Percentiles rank a stretch among this genome's conserved stretches.
Evolutionary conservation across 2,797 vertebrate genomes (phyloP).

Genomic region (Chiroxiphia lanceolata): DNA sequence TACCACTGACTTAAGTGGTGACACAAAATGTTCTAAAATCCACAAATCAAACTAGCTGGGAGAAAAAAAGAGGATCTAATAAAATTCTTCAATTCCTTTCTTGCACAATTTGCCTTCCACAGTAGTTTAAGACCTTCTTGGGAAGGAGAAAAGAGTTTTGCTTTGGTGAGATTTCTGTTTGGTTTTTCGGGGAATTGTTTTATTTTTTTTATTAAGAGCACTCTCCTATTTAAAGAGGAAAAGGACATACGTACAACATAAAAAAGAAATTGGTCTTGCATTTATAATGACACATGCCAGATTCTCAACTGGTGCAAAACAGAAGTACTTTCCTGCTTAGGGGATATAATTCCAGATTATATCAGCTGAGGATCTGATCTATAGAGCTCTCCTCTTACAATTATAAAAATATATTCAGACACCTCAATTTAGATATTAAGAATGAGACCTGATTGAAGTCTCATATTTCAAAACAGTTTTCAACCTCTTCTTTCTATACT

Average conservation of each 20-base stretch:
- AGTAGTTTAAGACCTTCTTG: neutral
- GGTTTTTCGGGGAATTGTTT: neutral
- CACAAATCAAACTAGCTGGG: neutral
- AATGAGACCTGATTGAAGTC: neutral
- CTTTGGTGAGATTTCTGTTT: neutral
- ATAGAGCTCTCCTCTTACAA: neutral
- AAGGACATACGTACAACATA: neutral
- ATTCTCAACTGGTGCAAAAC: neutral
- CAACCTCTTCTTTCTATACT: neutral
- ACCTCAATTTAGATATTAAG: neutral
- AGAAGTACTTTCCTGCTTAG: neutral
- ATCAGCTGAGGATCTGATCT: neutral
- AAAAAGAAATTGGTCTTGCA: neutral
- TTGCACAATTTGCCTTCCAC: neutral
- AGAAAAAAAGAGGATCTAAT: neutral
- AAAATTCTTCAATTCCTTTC: neutral
- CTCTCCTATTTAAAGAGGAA: neutral
- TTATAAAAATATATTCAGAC: neutral
- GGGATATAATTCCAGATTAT: neutral
- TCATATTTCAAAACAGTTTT: neutral
- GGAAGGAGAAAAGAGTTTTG: neutral
- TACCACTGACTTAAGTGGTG: neutral
- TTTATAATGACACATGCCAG: neutral
- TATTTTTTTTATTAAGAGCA: neutral
- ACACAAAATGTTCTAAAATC: slow-evolving; percentile 14